These are phyloP conservation scores for Hemaris fuciformis DNA, from an alignment of 2,888 invertebrate species.

Conservation along the genomic window DNA sequence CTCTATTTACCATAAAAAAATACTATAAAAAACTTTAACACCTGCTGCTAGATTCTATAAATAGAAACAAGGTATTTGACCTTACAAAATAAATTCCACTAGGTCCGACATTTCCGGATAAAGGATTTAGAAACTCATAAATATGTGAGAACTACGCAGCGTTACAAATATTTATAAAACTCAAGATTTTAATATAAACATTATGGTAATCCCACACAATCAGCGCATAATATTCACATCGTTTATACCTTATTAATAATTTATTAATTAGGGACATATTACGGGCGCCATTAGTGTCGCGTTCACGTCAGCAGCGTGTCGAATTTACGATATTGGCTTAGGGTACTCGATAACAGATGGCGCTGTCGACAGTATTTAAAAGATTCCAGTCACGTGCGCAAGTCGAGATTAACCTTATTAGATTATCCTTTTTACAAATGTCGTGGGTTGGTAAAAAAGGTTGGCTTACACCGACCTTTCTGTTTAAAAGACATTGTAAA, in stretches of 20 bases:
- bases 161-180: slow-evolving; percentile 1
- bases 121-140: not conserved
- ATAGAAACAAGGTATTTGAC: not conserved
- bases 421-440: slow-evolving; percentile 5
- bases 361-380: not conserved
- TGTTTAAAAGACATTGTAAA: not conserved
- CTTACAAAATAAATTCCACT: not conserved
- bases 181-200: not conserved
- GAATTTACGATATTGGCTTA: not conserved
- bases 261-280: slow-evolving; percentile 1
- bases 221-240: not conserved
- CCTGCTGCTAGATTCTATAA: not conserved
- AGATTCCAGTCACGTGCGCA: not conserved
- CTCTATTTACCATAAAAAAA: too few relatives aligned
- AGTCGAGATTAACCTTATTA: slow-evolving; percentile 4
- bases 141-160: not conserved
- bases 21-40: not conserved
- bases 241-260: slow-evolving; percentile 7
- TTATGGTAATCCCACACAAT: not conserved
- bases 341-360: not conserved
- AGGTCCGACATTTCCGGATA: not conserved
- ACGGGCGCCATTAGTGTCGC: not conserved
- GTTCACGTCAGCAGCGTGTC: not conserved
- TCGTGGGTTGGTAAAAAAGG: slow-evolving; percentile 8
- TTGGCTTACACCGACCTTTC: not conserved